A percentile compares a stretch with the other conserved stretches of the same genome.
phyloP scores from a whole-genome alignment of 2,797 vertebrate genomes.

The Gobio occitaniae region DNA sequence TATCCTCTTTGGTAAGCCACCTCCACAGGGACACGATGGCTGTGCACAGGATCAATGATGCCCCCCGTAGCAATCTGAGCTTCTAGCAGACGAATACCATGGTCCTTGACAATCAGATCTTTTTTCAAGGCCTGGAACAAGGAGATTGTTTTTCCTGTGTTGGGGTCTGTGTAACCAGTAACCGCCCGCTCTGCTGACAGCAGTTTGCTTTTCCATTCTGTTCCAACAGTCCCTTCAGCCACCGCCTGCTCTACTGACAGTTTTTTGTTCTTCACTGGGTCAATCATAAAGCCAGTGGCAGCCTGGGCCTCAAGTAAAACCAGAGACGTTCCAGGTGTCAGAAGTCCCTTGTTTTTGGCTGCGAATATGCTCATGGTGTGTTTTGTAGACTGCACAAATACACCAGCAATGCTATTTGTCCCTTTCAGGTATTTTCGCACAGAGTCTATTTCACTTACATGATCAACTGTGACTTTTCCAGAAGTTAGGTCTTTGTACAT shows the following conservation, averaged over 20 bases:
- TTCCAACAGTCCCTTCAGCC: neutral
- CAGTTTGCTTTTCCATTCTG: conserved; percentile 68
- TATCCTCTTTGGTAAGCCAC: conserved; percentile 78
- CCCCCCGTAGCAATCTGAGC: conserved; percentile 89
- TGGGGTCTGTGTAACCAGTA: conserved; percentile 86
- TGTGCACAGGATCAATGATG: conserved; percentile 78
- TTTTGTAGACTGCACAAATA: conserved; percentile 73
- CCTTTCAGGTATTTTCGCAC: conserved; percentile 71
- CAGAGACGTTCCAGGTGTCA: conserved; percentile 70
- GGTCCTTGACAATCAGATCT: conserved; percentile 81
- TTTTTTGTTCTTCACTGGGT: conserved; percentile 69
- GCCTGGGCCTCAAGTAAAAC: conserved; percentile 78
- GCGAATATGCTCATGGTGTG: conserved; percentile 71
- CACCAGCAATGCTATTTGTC: conserved; percentile 69
- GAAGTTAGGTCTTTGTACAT: conserved; percentile 73
- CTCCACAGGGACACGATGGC: conserved; percentile 79
- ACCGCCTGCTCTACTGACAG: conserved; percentile 82
- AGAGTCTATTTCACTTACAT: conserved; percentile 65
- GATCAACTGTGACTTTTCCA: conserved; percentile 65
- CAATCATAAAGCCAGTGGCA: conserved; percentile 68
- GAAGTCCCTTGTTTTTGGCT: conserved; percentile 72
- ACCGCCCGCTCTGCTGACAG: conserved; percentile 83
- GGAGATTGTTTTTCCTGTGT: conserved; percentile 62
- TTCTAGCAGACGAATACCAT: conserved; percentile 85
- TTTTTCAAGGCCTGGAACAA: conserved; percentile 75